Evolutionary conservation across 64 coral and sea anemone species (phyloP), one percentile per base, ranked within the genome.

Genomic region (Hydrozoanthus tunicans): DNA sequence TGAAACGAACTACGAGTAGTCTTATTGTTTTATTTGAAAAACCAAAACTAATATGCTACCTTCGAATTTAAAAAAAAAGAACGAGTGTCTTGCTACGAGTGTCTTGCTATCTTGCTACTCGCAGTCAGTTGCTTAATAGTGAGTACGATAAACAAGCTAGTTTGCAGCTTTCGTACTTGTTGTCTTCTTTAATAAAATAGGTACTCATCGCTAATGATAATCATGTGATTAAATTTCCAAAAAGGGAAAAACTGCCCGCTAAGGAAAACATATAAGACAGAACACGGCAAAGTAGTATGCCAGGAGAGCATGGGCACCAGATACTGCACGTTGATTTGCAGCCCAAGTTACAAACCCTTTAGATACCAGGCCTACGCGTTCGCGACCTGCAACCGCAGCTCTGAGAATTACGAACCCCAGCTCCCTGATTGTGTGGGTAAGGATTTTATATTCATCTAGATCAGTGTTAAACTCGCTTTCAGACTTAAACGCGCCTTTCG

Each of bases 351-450:
- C 11, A 6, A n/a, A 74, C 57, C 57, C 53, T 88, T 74, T 59
- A 73, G 54, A 24, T 4, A 14, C 6, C 24, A 13, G 3, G 11
- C 15, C 0, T 24, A 13, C 20, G 84, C 74, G 12, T 15, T 3
- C 20, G 68, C 74, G 12, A 8, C 3, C 14, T 88, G 84, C 58
- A 70, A 88, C 53, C 84, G 84, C 15, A 60, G 74, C 6, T 74
- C 84, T 27, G 84, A 88, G 52, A 88, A 67, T 0, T 88, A 56
- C 55, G 15, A 24, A 6, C 84, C 84, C 9, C 74, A 59, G 56
- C 20, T 58, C 14, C 53, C 55, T 3, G 67, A 73, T 25, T 88
- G 84, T 73, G 84, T 88, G 27, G 67, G 84, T 88, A 88, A 88
- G 68, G 58, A 15, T 13, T 2, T 54, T 78, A 54, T 78, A 6